Base-by-base conservation (phyloP, 2,888 invertebrate genomes). In the Acronicta aceris region DNA sequence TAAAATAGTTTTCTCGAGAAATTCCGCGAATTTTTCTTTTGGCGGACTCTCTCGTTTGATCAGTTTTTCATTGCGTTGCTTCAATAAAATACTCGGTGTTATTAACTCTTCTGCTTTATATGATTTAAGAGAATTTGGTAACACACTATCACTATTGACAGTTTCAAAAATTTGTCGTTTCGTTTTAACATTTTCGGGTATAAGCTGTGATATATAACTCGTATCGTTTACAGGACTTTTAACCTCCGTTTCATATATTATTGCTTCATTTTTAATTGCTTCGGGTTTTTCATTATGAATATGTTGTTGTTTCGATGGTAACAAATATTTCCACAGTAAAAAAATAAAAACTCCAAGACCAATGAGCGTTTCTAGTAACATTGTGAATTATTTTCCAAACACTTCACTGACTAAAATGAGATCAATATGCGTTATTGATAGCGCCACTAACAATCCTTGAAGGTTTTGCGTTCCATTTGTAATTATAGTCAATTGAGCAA, bases 1-100 rank as follows among this genome's bases (percentile, higher is more conserved):
- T 52, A 93, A 88, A 81, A 94, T 85, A 66, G 92, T 93, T 84
- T 94, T 94, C 76, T 94, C 94, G 36, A 94, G 79, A 75, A 92
- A 94, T 77, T 93, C 91, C 8, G 92, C 85, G 57, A 94, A 83
- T 67, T 87, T 88, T 76, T 93, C 94, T 84, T 91, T 94, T 27
- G 94, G 93, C 46, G 94, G 94, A 77, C 93, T 93, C 40, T 91
- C 90, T 10, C 92, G 85, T 81, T 89, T 90, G 13, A 68, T 46
- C 21, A 65, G 54, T 57, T 81, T 84, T 67, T 83, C 81, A 47
- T 79, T 79, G 61, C 76, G 84, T 72, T 84, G 76, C 67, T 84
- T 85, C 49, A 87, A 67, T 46, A 88, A 71, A 48, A 76, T 15
- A 71, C 81, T 83, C 0, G 87, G 85, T 52, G 81, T 75, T n/a